Evolutionary conservation across 2,113 vertebrate species (phyloP), one percentile per base, ranked within the genome.

Genomic region (Mustelus asterias): DNA sequence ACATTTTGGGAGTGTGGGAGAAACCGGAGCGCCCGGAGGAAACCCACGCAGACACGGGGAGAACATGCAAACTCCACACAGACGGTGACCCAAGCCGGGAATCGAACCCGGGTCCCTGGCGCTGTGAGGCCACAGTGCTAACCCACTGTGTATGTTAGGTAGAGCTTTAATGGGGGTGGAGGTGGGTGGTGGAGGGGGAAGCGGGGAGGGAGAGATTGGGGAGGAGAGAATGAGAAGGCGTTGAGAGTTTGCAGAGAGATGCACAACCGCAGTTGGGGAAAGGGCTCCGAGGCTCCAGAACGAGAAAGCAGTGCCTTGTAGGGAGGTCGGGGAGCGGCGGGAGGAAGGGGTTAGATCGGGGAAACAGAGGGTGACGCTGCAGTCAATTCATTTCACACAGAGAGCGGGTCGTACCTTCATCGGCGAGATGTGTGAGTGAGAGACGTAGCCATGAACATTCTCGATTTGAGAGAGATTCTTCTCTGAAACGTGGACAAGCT

Each of bases 381-480:
- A 60, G 41, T 33, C 88, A 63, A 85, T 86, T 72, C 83, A 26
- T 78, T 63, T 80, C 37, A 90, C 80, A 96, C 96, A 96, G 96
- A 96, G 67, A 95, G 54, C 76, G 58, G 72, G 89, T 92, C 96
- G 78, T 96, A 98, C 98, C 14, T 97, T 98, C 96, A 98, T 96
- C 67, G 98, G 97, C 0, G 97, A 97, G 18, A 97, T 97, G 96
- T 97, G 98, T 96, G 97, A 96, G 97, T 97, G 97, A 96, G 97
- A 97, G 96, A 98, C 97, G 97, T 98, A 98, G 97, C 98, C 98
- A 24, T 98, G 98, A 96, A 98, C 96, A 96, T 97, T 98, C 97
- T 97, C 96, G 96, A 98, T 97, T 96, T 97, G 97, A 95, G 97
- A 97, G 95, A 97, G 97, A 97, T 97, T 98, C 97, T 97, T 98